These are phyloP conservation scores for Neolamprologus modestus DNA, from an alignment of 2,113 vertebrate genomes.

Conservation along the genomic window DNA sequence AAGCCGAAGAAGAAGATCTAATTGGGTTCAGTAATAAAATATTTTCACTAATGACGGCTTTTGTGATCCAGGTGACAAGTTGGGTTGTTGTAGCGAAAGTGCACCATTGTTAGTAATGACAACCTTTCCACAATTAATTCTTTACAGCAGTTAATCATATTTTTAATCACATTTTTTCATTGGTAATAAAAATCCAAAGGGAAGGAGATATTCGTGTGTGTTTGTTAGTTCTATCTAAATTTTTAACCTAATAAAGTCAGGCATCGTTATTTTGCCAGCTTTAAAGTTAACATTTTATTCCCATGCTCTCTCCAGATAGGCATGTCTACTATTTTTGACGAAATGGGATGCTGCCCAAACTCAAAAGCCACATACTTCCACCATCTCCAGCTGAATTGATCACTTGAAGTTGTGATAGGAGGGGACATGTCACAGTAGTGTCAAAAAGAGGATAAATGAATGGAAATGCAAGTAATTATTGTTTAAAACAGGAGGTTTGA, in stretches of 20 bases:
- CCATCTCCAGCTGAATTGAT: not conserved
- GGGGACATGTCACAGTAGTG: not conserved
- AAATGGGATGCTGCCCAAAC: not conserved
- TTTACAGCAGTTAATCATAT: not conserved
- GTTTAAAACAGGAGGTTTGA: not conserved
- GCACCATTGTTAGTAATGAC: not conserved
- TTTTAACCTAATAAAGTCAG: not conserved
- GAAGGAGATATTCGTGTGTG: fast-evolving
- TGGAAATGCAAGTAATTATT: not conserved
- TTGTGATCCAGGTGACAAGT: not conserved
- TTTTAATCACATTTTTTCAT: not conserved
- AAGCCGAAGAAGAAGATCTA: not conserved
- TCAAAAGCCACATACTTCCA: not conserved
- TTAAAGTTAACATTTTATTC: not conserved
- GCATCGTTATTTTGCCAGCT: fast-evolving
- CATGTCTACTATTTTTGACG: not conserved
- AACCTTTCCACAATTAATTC: not conserved
- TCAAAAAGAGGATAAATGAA: not conserved
- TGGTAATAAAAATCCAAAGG: not conserved
- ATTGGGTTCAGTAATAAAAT: not conserved
- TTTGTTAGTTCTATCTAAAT: not conserved
- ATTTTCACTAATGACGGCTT: not conserved
- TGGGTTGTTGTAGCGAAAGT: not conserved
- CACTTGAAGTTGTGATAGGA: not conserved
- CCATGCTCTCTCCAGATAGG: not conserved